A percentile compares a stretch with the other conserved stretches of the same genome.
These are phyloP conservation scores for Calliphora vicina DNA, from an alignment of 1,140 invertebrate genomes.

Conservation along the genomic window DNA sequence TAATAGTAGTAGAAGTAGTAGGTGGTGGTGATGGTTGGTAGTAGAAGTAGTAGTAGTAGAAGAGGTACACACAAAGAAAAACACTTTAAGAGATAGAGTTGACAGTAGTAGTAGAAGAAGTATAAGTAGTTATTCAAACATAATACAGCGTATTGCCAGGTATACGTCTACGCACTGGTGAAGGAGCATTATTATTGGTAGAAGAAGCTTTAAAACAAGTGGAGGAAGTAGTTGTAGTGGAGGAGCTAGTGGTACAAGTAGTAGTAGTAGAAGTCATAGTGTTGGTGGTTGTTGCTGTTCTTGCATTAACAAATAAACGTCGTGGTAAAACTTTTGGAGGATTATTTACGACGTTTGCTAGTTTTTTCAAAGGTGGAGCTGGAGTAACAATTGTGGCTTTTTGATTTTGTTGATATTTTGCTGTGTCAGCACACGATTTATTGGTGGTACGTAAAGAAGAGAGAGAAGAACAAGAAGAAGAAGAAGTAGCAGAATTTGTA, in stretches of 20 bases:
- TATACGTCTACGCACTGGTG: conserved; percentile 59
- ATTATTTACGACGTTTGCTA: neutral
- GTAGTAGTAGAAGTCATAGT: neutral
- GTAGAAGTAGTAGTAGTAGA: conserved; percentile 15
- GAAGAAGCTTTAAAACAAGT: conserved; percentile 42
- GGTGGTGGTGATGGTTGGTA: neutral
- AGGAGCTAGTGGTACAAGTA: conserved; percentile 16
- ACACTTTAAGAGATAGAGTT: neutral
- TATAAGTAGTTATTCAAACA: conserved; percentile 45
- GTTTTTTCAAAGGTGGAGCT: neutral
- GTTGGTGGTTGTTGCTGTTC: no score
- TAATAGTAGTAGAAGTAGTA: neutral
- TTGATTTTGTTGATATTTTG: neutral
- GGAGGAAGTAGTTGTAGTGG: conserved; percentile 33
- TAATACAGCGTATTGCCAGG: conserved; percentile 61
- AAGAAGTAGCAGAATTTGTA: conserved; percentile 15
- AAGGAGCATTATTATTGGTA: conserved; percentile 29
- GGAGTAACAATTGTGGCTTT: neutral
- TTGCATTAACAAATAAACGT: neutral
- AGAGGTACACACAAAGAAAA: neutral
- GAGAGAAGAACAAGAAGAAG: neutral
- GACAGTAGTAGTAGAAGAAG: neutral
- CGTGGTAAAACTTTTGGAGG: neutral
- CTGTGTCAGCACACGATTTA: conserved; percentile 20
- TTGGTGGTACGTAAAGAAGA: neutral